Conservation (phyloP, 2,797 vertebrate species). For the Astyanax mexicanus region DNA sequence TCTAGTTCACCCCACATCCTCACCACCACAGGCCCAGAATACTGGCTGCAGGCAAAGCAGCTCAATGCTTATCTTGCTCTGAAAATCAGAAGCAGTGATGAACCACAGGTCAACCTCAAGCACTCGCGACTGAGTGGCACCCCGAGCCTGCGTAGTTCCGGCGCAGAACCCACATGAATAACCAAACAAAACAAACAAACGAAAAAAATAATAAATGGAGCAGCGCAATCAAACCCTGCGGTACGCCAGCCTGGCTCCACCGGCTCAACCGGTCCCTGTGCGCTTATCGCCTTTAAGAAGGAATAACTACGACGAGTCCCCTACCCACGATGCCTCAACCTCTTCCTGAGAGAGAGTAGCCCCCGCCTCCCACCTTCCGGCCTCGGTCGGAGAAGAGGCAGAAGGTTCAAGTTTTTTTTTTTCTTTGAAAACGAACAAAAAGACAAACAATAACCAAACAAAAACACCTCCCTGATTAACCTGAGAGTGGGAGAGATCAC, state of each 20-base stretch:
- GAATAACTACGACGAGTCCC: conserved; percentile 21
- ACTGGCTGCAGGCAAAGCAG: conserved; percentile 15
- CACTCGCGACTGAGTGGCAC: background rate
- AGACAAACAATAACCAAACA: conserved; percentile 18
- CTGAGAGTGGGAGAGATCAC: conserved; percentile 36
- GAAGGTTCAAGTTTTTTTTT: conserved; percentile 66
- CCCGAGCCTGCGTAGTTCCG: conserved; percentile 1
- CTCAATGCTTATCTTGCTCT: conserved; percentile 30
- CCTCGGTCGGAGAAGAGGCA: conserved; percentile 51
- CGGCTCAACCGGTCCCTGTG: conserved; percentile 25
- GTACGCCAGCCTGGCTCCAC: conserved; percentile 13
- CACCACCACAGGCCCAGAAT: background rate
- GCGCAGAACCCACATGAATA: background rate
- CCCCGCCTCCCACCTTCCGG: conserved; percentile 46
- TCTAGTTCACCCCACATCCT: conserved; percentile 6
- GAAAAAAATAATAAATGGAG: background rate
- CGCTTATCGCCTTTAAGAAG: conserved; percentile 7
- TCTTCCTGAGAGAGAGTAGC: conserved; percentile 65
- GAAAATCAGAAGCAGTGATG: conserved; percentile 24
- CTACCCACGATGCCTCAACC: conserved; percentile 48
- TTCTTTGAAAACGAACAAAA: conserved; percentile 37
- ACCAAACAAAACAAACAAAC: background rate
- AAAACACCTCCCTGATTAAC: conserved; percentile 39
- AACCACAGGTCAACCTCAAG: background rate
- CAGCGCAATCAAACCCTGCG: background rate